These are phyloP conservation scores for Cephalopterus ornatus DNA, from an alignment of 2,113 vertebrate species.

Conservation along the genomic window DNA sequence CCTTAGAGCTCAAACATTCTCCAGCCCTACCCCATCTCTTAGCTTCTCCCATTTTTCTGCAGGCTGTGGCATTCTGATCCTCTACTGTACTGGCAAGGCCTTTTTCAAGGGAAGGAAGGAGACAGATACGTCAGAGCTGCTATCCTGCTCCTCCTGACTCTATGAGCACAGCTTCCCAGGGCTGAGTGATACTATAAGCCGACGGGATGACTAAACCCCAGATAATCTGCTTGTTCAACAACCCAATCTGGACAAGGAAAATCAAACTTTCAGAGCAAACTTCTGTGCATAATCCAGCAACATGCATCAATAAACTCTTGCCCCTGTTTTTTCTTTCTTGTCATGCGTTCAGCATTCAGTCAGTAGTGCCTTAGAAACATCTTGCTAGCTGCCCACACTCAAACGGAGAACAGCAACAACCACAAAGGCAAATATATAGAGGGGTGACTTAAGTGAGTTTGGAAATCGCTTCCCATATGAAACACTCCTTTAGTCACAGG, in stretches of 20 bases:
- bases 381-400: background rate
- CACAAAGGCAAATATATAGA: conserved; percentile 28
- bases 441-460: conserved; percentile 22
- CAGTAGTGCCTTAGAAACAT: background rate
- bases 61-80: background rate
- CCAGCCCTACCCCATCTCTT: background rate
- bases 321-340: background rate
- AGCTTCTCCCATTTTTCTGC: background rate
- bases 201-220: background rate
- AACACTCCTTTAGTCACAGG: conserved; percentile 33
- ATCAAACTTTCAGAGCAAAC: background rate
- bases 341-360: background rate
- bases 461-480: conserved; percentile 29
- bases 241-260: background rate
- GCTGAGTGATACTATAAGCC: accelerated
- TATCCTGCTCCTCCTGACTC: background rate
- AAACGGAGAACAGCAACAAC: conserved; percentile 16
- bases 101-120: background rate
- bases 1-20: background rate
- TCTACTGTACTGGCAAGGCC: background rate
- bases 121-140: background rate
- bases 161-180: background rate
- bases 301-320: background rate
- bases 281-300: background rate
- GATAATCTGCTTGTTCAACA: background rate